These are phyloP conservation scores for Epizoanthus illoricatus DNA, from an alignment of 92 coral and sea anemone species.

Conservation along the genomic window DNA sequence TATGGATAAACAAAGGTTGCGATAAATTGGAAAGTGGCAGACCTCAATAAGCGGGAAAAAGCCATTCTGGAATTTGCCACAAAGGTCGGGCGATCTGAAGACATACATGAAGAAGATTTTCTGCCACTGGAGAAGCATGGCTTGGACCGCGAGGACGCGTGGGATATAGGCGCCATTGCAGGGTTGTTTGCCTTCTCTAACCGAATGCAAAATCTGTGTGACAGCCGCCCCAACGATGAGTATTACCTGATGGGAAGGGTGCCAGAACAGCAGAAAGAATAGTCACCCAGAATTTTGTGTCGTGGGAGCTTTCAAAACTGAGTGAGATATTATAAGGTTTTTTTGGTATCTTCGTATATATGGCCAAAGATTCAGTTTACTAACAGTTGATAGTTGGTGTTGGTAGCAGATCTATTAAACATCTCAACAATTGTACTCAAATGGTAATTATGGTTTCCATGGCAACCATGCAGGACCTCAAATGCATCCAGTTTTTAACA, in stretches of 20 bases:
- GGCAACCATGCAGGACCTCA: no score
- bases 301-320: background rate
- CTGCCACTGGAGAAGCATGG: conserved; percentile 65
- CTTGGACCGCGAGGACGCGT: conserved; percentile 76
- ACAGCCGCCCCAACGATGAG: conserved; percentile 87
- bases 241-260: conserved; percentile 78
- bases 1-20: conserved; percentile 46
- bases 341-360: no score
- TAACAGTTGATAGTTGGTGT: no score
- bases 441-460: no score
- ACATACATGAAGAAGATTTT: conserved; percentile 65
- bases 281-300: background rate
- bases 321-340: no score
- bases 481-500: no score
- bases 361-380: no score
- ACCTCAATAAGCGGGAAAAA: conserved; percentile 69
- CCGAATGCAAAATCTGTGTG: conserved; percentile 81
- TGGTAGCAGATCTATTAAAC: no score
- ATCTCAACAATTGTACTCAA: no score
- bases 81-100: conserved; percentile 64
- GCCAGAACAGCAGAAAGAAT: conserved; percentile 45
- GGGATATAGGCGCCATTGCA: conserved; percentile 91
- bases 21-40: conserved; percentile 79
- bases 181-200: conserved; percentile 90
- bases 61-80: conserved; percentile 79